Percentiles rank a stretch among this genome's conserved stretches.
Evolutionary conservation across 2,888 invertebrate genomes (phyloP).

Genomic region (Elysia crispata): DNA sequence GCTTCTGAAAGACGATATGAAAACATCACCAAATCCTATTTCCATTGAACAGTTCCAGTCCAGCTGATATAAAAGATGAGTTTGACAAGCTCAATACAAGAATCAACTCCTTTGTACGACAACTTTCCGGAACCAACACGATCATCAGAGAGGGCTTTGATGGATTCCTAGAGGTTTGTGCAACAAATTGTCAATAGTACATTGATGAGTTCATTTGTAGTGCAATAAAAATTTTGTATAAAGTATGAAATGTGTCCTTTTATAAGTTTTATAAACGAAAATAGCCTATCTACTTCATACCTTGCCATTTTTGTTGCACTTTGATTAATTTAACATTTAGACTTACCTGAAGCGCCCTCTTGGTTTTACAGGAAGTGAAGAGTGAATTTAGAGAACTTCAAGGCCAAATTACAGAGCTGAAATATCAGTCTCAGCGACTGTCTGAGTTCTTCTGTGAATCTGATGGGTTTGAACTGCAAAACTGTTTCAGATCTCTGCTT

Average conservation of each 20-base stretch:
- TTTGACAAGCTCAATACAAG: slow-evolving; percentile 66
- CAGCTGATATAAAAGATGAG: slow-evolving; percentile 65
- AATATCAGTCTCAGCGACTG: slow-evolving; percentile 63
- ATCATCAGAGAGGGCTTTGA: slow-evolving; percentile 64
- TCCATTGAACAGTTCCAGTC: slow-evolving; percentile 55
- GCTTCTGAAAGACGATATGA: too few relatives aligned
- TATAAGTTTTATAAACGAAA: background rate
- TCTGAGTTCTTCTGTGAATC: slow-evolving; percentile 73
- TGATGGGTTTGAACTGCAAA: slow-evolving; percentile 67
- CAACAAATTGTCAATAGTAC: background rate
- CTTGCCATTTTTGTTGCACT: too few relatives aligned
- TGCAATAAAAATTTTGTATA: background rate
- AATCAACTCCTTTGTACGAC: slow-evolving; percentile 64
- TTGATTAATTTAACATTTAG: too few relatives aligned
- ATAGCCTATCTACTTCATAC: background rate
- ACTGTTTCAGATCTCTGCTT: slow-evolving; percentile 62
- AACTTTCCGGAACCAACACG: slow-evolving; percentile 58
- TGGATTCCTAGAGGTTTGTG: slow-evolving; percentile 66
- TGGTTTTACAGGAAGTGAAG: slow-evolving; percentile 61
- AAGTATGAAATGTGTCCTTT: background rate
- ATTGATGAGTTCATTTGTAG: background rate
- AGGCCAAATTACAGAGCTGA: slow-evolving; percentile 61
- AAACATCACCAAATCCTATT: background rate
- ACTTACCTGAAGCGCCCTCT: background rate
- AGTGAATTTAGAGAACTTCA: slow-evolving; percentile 65